phyloP scores from a whole-genome alignment of 2,888 invertebrate genomes.

The Autographa pulchrina region DNA sequence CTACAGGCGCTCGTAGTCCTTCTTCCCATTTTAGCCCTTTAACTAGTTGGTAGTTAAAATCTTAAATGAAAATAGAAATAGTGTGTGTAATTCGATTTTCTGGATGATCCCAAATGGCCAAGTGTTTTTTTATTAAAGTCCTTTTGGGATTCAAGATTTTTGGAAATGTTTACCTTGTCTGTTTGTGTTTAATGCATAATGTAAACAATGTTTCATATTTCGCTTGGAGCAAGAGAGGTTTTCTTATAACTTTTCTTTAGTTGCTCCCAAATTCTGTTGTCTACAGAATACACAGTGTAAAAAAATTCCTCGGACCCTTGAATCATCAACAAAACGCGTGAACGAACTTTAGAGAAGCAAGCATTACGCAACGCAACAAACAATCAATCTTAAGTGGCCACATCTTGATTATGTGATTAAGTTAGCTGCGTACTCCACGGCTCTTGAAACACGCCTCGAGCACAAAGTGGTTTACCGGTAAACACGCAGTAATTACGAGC shows the following conservation, averaged over 20 bases:
- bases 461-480: slow-evolving; percentile 44
- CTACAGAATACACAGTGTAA: too few species aligned
- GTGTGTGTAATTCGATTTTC: too few species aligned
- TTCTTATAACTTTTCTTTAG: background rate
- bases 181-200: background rate
- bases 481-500: slow-evolving; percentile 54
- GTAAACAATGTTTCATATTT: background rate
- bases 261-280: too few species aligned
- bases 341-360: slow-evolving; percentile 63
- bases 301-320: slow-evolving; percentile 46
- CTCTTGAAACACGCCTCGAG: slow-evolving; percentile 49
- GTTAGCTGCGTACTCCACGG: slow-evolving; percentile 65
- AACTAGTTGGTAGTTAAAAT: background rate
- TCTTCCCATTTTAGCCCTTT: background rate
- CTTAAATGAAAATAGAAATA: too few species aligned
- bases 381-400: slow-evolving; percentile 76
- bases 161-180: background rate
- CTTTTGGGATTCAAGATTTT: too few species aligned
- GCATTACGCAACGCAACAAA: slow-evolving; percentile 70
- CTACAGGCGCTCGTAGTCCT: background rate
- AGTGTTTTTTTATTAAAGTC: too few species aligned
- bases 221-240: background rate
- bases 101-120: too few species aligned
- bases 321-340: slow-evolving; percentile 48
- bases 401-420: slow-evolving; percentile 83